A percentile compares a stretch with the other conserved stretches of the same genome.
Evolutionary conservation across 2,888 invertebrate genomes (phyloP).

Genomic region (Cabera pusaria): DNA sequence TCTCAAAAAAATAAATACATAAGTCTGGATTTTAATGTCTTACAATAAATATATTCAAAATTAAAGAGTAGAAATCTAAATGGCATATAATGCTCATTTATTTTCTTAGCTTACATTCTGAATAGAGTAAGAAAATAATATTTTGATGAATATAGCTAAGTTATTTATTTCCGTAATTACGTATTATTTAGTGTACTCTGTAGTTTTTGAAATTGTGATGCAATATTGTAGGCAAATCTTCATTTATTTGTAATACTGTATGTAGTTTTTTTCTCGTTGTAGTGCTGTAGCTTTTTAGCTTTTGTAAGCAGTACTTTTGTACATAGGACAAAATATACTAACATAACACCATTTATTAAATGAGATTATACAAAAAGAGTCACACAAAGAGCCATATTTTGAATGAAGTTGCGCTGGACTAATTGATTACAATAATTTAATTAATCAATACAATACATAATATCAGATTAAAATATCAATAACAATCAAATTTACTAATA

Average conservation of each 20-base stretch:
- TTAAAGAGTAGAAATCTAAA: constrained; percentile 36
- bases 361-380: too few species aligned
- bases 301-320: constrained; percentile 6
- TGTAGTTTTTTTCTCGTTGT: not conserved
- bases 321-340: too few species aligned
- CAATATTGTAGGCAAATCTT: not conserved
- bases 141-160: constrained; percentile 3
- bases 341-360: too few species aligned
- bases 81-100: constrained; percentile 49
- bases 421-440: too few species aligned
- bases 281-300: constrained; percentile 5
- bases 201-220: constrained; percentile 7
- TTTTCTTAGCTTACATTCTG: constrained; percentile 24
- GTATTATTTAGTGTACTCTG: not conserved
- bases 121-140: constrained; percentile 3
- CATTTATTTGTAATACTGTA: constrained; percentile 1
- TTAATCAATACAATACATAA: too few species aligned
- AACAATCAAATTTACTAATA: too few species aligned
- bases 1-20: constrained; percentile 12
- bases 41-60: constrained; percentile 24
- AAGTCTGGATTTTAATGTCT: constrained; percentile 15
- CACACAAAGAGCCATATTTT: too few species aligned
- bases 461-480: too few species aligned
- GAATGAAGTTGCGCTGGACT: too few species aligned
- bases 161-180: not conserved